Conservation (phyloP, 2,113 vertebrate genomes). For the Fukomys damarensis region DNA sequence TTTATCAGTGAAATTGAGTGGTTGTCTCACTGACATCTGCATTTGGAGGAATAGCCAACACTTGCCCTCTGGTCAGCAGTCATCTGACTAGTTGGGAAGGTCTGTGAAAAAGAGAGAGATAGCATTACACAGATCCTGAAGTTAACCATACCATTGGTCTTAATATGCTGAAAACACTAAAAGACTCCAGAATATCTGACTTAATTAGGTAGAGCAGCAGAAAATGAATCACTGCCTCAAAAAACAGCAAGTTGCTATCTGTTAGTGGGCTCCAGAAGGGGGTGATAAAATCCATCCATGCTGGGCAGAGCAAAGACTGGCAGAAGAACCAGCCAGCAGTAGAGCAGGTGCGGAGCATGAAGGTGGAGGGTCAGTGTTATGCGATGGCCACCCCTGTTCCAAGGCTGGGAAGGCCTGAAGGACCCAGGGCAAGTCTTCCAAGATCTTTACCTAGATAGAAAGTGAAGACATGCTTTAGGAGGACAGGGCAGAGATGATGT, state of each 20-base stretch:
- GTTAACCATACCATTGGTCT: background rate
- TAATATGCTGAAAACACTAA: background rate
- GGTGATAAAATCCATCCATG: background rate
- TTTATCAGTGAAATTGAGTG: background rate
- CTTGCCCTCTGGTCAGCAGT: background rate
- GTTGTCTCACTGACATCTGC: background rate
- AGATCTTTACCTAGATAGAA: background rate
- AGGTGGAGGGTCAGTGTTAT: background rate
- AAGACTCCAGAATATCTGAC: background rate
- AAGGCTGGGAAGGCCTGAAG: background rate
- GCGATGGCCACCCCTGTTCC: no score
- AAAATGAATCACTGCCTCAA: background rate
- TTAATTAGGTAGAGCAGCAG: background rate
- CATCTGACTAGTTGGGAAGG: background rate
- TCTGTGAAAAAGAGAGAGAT: background rate
- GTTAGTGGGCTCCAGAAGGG: background rate
- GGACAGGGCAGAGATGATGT: background rate
- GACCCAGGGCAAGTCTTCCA: background rate
- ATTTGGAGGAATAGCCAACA: background rate
- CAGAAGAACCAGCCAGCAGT: background rate
- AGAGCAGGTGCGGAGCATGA: background rate
- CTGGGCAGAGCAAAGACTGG: background rate
- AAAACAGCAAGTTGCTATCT: background rate
- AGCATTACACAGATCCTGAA: background rate
- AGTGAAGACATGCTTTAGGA: background rate